Percentiles rank a stretch among this genome's conserved stretches.
These are phyloP conservation scores for Eupithecia abbreviata DNA, from an alignment of 2,888 invertebrate genomes.

Conservation along the genomic window DNA sequence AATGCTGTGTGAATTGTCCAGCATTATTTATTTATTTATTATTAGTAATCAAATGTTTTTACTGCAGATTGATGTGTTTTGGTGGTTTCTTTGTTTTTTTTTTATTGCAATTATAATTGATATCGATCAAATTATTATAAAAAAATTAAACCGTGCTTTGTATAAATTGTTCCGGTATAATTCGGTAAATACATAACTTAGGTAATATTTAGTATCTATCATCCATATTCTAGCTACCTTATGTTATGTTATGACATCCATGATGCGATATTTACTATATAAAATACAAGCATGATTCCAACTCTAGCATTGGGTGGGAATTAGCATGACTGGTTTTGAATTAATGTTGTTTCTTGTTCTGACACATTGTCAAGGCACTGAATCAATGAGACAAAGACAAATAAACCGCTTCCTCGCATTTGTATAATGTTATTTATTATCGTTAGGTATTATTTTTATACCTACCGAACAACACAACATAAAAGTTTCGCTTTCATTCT, in stretches of 20 bases:
- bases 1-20: too few relatives aligned
- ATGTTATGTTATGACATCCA: background rate
- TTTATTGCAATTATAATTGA: too few relatives aligned
- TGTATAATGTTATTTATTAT: slow-evolving; percentile 2
- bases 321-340: slow-evolving; percentile 67
- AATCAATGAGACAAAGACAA: slow-evolving; percentile 62
- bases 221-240: background rate
- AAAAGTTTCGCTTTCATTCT: too few relatives aligned
- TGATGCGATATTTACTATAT: background rate
- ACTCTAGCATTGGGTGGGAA: slow-evolving; percentile 37
- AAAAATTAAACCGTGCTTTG: too few relatives aligned
- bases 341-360: slow-evolving; percentile 55
- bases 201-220: too few relatives aligned
- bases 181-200: too few relatives aligned
- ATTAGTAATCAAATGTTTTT: too few relatives aligned
- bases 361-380: slow-evolving; percentile 73
- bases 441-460: background rate
- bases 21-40: too few relatives aligned
- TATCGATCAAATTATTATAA: too few relatives aligned
- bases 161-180: too few relatives aligned
- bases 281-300: background rate
- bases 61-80: too few relatives aligned
- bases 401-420: slow-evolving; percentile 58
- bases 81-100: background rate
- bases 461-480: too few relatives aligned